Evolutionary conservation across 2,797 vertebrate genomes (phyloP).

Genomic region (Luscinia luscinia): DNA sequence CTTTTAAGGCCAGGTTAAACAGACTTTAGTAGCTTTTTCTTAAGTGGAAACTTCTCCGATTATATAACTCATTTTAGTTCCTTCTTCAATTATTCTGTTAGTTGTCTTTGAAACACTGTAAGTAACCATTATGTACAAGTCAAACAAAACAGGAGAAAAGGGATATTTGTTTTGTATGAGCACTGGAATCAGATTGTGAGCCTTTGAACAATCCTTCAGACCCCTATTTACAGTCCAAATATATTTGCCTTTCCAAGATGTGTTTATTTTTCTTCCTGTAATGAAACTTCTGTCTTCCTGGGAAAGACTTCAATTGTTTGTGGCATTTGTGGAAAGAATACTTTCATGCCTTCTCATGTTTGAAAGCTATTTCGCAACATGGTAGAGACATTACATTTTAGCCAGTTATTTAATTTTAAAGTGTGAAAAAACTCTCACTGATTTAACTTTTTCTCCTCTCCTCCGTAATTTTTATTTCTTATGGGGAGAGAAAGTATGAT

Average conservation of each 20-base stretch:
- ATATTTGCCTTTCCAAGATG: not conserved
- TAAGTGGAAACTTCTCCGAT: not conserved
- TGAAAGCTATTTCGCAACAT: slow-evolving; percentile 42
- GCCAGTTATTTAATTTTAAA: not conserved
- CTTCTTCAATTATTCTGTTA: slow-evolving; percentile 17
- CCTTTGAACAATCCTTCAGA: slow-evolving; percentile 1
- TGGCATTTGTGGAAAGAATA: not conserved
- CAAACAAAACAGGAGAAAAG: not conserved
- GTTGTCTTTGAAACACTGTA: slow-evolving; percentile 12
- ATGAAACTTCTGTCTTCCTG: slow-evolving; percentile 2
- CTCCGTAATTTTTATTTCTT: not conserved
- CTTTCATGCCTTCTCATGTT: not conserved
- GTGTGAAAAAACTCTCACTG: not conserved
- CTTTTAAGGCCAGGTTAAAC: not conserved
- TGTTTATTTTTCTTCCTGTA: slow-evolving; percentile 9
- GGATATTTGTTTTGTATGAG: not conserved
- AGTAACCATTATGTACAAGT: not conserved
- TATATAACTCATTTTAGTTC: not conserved
- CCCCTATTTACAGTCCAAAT: not conserved
- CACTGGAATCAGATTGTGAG: not conserved
- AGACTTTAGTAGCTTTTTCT: slow-evolving; percentile 26
- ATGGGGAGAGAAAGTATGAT: not conserved
- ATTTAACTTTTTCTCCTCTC: not conserved
- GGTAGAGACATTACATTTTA: not conserved
- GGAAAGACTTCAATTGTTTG: slow-evolving; percentile 1